Evolutionary conservation across 2,797 vertebrate genomes (phyloP).

Genomic region (Phrynocephalus forsythii): DNA sequence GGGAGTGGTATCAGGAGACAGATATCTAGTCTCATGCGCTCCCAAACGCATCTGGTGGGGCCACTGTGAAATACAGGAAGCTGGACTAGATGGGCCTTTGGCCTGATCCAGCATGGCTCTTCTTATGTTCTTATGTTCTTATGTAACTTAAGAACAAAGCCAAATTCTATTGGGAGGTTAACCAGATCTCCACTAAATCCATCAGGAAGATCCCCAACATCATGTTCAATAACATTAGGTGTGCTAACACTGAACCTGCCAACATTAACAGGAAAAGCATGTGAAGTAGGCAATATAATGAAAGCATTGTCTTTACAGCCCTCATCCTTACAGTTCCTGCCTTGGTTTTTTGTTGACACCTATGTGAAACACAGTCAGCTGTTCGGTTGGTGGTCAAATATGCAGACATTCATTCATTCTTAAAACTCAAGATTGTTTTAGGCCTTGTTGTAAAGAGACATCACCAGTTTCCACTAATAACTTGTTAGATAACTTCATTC

Average conservation of each 20-base stretch:
- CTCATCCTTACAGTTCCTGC: too few relatives aligned
- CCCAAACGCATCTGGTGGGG: too few relatives aligned
- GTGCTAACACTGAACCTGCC: background rate
- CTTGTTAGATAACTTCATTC: background rate
- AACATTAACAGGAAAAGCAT: background rate
- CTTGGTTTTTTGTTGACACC: background rate
- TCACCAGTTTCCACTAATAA: background rate
- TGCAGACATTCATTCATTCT: background rate
- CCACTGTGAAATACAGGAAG: too few relatives aligned
- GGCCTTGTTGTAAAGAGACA: background rate
- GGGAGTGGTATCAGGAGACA: too few relatives aligned
- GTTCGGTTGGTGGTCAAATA: background rate
- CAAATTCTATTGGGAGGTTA: background rate
- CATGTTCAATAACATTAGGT: background rate
- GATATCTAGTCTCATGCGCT: too few relatives aligned
- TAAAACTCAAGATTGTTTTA: background rate
- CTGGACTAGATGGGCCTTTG: too few relatives aligned
- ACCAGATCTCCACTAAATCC: background rate
- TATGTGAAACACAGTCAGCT: slow-evolving; percentile 10
- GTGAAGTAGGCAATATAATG: background rate
- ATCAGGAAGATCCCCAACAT: background rate
- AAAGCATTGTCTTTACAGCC: background rate
- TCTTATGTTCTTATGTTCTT: too few relatives aligned
- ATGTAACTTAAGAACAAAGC: background rate
- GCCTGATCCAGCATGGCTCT: too few relatives aligned